A percentile compares a stretch with the other conserved stretches of the same genome.
phyloP scores from a whole-genome alignment of 2,113 vertebrate genomes.

The Actenoides lindsayi region DNA sequence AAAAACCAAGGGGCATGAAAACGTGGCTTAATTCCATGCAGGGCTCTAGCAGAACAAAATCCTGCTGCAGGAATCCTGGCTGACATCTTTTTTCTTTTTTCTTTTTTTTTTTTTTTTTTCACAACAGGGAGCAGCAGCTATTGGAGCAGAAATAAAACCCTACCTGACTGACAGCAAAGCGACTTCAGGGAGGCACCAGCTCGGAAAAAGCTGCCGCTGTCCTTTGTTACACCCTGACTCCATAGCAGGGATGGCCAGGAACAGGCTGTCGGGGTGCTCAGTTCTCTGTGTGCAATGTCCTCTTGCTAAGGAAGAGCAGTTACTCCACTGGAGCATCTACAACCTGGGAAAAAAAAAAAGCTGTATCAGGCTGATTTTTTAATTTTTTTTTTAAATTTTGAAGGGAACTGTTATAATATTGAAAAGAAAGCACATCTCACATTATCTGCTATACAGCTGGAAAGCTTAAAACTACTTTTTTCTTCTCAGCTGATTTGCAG shows the following conservation, averaged over 20 bases:
- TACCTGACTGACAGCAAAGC: slow-evolving; percentile 27
- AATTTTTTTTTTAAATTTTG: background rate
- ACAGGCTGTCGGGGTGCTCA: background rate
- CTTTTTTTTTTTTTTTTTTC: background rate
- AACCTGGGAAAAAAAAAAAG: background rate
- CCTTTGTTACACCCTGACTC: background rate
- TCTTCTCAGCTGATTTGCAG: background rate
- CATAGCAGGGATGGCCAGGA: background rate
- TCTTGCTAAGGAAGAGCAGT: background rate
- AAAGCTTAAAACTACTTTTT: background rate
- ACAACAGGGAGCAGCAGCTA: slow-evolving; percentile 39
- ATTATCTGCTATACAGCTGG: background rate
- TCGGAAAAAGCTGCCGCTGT: background rate
- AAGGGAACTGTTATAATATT: background rate
- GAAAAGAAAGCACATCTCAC: background rate
- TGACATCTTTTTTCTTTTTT: background rate
- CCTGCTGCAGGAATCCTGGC: slow-evolving; percentile 18
- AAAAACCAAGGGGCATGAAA: background rate
- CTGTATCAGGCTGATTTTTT: background rate
- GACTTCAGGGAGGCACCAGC: slow-evolving; percentile 15
- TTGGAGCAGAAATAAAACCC: slow-evolving; percentile 39
- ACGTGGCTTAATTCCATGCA: rapidly evolving
- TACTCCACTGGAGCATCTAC: background rate
- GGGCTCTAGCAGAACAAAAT: background rate
- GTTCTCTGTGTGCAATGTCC: background rate